phyloP scores from a whole-genome alignment of 2,888 invertebrate genomes.

The Trichacis sp. region DNA sequence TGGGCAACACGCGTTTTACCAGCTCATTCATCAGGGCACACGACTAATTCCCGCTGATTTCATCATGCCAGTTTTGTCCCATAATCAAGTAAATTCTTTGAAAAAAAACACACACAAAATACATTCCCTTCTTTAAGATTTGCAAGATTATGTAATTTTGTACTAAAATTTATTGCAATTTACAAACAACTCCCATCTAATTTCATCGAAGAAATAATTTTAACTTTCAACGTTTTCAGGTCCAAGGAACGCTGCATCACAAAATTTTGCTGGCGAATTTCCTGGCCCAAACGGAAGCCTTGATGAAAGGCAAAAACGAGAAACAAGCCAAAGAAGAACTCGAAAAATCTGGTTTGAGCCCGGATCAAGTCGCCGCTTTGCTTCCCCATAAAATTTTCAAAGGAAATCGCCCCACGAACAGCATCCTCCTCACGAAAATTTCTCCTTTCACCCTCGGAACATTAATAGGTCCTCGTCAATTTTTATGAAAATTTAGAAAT shows the following conservation, averaged over 20 bases:
- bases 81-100: slow-evolving; percentile 74
- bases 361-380: slow-evolving; percentile 81
- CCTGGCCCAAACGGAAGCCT: slow-evolving; percentile 97
- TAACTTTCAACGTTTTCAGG: no score
- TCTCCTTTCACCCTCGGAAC: slow-evolving; percentile 94
- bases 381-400: slow-evolving; percentile 96
- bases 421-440: slow-evolving; percentile 90
- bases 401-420: slow-evolving; percentile 98
- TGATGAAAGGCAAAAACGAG: slow-evolving; percentile 85
- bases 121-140: no score
- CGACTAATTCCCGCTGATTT: slow-evolving; percentile 96
- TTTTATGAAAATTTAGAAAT: background rate
- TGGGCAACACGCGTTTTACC: slow-evolving; percentile 99
- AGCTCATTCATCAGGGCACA: slow-evolving; percentile 95
- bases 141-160: no score
- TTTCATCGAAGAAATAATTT: no score
- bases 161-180: no score
- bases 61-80: slow-evolving; percentile 91
- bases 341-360: slow-evolving; percentile 80
- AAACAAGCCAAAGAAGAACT: slow-evolving; percentile 84
- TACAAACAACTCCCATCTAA: no score
- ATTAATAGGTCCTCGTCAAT: slow-evolving; percentile 82
- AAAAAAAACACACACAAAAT: no score
- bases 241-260: slow-evolving; percentile 85
- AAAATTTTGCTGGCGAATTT: slow-evolving; percentile 96